Base-by-base conservation (phyloP, 92 coral and sea anemone species). In the Paramuricea clavata region DNA sequence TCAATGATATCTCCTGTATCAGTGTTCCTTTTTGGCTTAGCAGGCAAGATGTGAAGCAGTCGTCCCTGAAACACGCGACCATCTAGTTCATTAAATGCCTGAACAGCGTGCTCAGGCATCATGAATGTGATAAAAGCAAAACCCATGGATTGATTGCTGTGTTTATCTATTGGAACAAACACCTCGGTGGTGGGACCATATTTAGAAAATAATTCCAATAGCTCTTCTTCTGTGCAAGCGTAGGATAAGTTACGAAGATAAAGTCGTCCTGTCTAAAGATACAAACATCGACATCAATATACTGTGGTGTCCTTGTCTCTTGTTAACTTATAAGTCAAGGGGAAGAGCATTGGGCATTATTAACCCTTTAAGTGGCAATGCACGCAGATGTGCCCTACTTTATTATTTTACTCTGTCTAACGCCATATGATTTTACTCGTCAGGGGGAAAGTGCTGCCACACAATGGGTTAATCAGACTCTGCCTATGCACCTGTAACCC, bases 91-190 rank as follows among this genome's bases (percentile, higher is more conserved):
- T 92, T 91, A 64, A 94, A 94, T 12, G 99, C 98, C 77, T 96
- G 92, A 13, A 96, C 99, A 4, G 99, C 99, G 83, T 96, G 99
- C 26, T 96, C 99, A 17, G 99, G 99, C 94, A 96, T 96, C 64
- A 96, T 86, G 60, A 93, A 94, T 25, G 98, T 96, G 22, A 96
- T 93, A 87, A 94, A 96, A 28, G 96, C 98, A 85, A 95, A 92
- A 42, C 98, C 98, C 32, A 90, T 95, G 30, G 98, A 86, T 69
- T 89, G 93, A 86, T 86, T 90, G 36, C 93, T 92, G 35, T 83
- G 83, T 87, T 91, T 95, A 85, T 95, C 98, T n/a, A 93, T 82
- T 3, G 98, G 98, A 22, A 94, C 91, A 61, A 94, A 90, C 19
- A 93, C 97, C 72, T 95, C 98, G 42, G 98, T 92, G 7, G 95